These are phyloP conservation scores for Charina bottae DNA, from an alignment of 2,113 vertebrate species.

Conservation along the genomic window DNA sequence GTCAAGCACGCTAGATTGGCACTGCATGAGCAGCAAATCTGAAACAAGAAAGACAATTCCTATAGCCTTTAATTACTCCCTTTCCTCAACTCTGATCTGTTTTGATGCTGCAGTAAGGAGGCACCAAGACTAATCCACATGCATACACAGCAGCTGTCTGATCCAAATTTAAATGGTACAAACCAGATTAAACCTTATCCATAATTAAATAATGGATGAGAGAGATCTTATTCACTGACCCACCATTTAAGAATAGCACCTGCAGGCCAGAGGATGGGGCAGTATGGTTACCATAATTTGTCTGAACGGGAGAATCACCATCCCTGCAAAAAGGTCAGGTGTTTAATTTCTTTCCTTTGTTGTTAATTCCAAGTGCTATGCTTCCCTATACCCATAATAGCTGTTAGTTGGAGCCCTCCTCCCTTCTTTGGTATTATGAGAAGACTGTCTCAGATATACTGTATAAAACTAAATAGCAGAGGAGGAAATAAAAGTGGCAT, in stretches of 20 bases:
- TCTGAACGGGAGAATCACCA: not conserved
- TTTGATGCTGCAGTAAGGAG: not conserved
- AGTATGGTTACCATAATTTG: not conserved
- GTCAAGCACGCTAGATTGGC: not conserved
- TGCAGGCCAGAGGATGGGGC: not conserved
- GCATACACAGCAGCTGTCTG: not conserved
- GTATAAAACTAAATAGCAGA: not conserved
- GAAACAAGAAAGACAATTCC: not conserved
- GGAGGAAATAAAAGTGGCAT: not conserved
- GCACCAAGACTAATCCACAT: not conserved
- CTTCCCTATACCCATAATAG: not conserved
- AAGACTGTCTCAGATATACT: not conserved
- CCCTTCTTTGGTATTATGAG: not conserved
- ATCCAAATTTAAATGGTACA: not conserved
- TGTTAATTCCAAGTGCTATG: not conserved
- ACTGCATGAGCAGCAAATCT: not conserved
- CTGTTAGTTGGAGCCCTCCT: not conserved
- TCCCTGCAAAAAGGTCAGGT: not conserved
- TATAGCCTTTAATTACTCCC: not conserved
- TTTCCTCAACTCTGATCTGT: not conserved
- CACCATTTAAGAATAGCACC: not conserved
- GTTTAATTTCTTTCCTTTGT: not conserved
- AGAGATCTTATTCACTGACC: not conserved
- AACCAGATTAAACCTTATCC: not conserved
- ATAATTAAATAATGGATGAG: not conserved